Conservation (phyloP, 2,888 invertebrate genomes). For the Synergus itoensis region DNA sequence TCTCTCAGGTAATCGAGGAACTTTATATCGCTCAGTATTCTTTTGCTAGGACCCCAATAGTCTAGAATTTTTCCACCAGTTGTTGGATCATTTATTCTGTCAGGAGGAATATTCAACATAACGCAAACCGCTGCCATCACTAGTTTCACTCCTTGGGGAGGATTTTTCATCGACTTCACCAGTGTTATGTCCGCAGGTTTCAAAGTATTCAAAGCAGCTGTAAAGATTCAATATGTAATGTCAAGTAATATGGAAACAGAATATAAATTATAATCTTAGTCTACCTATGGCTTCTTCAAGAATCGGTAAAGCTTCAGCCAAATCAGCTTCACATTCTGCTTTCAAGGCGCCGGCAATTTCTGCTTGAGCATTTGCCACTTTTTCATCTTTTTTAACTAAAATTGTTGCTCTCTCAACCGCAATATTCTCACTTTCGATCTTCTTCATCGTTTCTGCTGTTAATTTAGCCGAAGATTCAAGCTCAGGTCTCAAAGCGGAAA, state of each 20-base stretch:
- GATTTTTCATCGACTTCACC: conserved; percentile 94
- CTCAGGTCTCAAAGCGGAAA: conserved; percentile 87
- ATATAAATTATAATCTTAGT: background rate
- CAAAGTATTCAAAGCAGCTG: conserved; percentile 88
- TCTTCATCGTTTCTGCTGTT: conserved; percentile 86
- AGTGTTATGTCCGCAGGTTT: conserved; percentile 92
- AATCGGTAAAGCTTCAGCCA: conserved; percentile 92
- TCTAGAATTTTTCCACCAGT: conserved; percentile 86
- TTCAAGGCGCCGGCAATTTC: conserved; percentile 90
- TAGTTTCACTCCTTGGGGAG: conserved; percentile 89
- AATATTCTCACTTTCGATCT: conserved; percentile 87
- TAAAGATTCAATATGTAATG: conserved; percentile 49
- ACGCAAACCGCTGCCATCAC: conserved; percentile 96
- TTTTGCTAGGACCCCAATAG: conserved; percentile 92
- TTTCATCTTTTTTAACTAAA: conserved; percentile 91
- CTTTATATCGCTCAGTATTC: conserved; percentile 88
- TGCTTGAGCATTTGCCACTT: conserved; percentile 92
- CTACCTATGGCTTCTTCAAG: conserved; percentile 84
- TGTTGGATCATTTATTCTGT: conserved; percentile 86
- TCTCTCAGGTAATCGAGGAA: conserved; percentile 87
- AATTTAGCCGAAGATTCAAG: conserved; percentile 86
- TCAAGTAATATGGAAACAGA: background rate
- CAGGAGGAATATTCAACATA: conserved; percentile 89
- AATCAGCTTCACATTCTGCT: conserved; percentile 94
- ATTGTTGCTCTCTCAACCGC: conserved; percentile 89